Conservation (phyloP, 2,797 vertebrate genomes). For the Alauda arvensis region DNA sequence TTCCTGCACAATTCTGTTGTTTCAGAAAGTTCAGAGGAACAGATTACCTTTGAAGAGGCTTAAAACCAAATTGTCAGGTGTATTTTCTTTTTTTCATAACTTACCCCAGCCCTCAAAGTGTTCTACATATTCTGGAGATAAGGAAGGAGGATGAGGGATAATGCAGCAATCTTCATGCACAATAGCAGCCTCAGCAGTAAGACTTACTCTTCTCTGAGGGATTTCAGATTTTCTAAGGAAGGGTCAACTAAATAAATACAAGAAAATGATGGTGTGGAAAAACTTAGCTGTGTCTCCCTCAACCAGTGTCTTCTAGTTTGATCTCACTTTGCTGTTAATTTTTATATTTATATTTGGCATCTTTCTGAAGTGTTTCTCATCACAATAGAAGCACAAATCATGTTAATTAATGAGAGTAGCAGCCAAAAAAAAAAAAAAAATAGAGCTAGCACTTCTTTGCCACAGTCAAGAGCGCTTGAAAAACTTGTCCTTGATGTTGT, state of each 20-base stretch:
- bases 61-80: conserved; percentile 1
- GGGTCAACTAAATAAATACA: background rate
- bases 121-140: background rate
- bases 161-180: background rate
- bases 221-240: background rate
- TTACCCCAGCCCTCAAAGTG: background rate
- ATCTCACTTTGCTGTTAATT: background rate
- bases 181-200: background rate
- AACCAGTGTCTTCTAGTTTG: background rate
- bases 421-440: background rate
- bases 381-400: conserved; percentile 19
- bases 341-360: conserved; percentile 20
- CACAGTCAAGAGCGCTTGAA: conserved; percentile 31
- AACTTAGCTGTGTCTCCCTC: background rate
- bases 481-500: conserved; percentile 31
- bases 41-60: conserved; percentile 25
- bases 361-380: conserved; percentile 28
- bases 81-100: background rate
- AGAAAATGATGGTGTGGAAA: background rate
- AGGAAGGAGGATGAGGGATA: background rate
- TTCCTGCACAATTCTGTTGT: background rate
- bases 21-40: conserved; percentile 25
- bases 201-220: background rate
- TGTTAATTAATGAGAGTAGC: background rate
- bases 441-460: background rate